These are phyloP conservation scores for Yponomeuta sedellus DNA, from an alignment of 2,888 invertebrate genomes.

Conservation along the genomic window DNA sequence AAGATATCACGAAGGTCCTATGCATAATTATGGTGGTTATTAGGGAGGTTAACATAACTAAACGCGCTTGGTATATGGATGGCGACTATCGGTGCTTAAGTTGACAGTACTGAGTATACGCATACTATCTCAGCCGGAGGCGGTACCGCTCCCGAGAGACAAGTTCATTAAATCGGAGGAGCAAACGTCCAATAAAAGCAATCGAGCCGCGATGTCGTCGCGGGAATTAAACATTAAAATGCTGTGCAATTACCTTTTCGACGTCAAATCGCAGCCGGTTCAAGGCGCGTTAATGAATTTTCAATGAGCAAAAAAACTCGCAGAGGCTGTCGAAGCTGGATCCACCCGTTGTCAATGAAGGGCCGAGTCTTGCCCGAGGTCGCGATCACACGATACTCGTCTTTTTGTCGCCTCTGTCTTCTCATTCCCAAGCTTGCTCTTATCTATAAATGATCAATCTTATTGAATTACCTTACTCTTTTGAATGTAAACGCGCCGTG, in stretches of 20 bases:
- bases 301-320: slow-evolving; percentile 46
- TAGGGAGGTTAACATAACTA: no score
- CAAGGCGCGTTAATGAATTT: slow-evolving; percentile 49
- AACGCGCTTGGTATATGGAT: no score
- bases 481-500: background rate
- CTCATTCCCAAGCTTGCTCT: slow-evolving; percentile 16
- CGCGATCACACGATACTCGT: slow-evolving; percentile 23
- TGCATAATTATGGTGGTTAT: no score
- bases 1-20: no score
- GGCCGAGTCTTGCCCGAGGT: slow-evolving; percentile 27
- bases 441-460: slow-evolving; percentile 9
- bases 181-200: slow-evolving; percentile 45
- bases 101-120: background rate
- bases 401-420: slow-evolving; percentile 17
- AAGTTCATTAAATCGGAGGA: slow-evolving; percentile 50
- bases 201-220: slow-evolving; percentile 42
- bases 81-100: no score
- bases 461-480: background rate
- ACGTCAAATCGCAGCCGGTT: slow-evolving; percentile 51
- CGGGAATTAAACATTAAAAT: slow-evolving; percentile 56
- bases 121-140: background rate
- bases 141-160: slow-evolving; percentile 27
- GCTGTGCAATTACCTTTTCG: slow-evolving; percentile 53
- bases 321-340: slow-evolving; percentile 8
- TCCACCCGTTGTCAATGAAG: slow-evolving; percentile 18